phyloP scores from a whole-genome alignment of 2,888 invertebrate genomes.

The Patella depressa region DNA sequence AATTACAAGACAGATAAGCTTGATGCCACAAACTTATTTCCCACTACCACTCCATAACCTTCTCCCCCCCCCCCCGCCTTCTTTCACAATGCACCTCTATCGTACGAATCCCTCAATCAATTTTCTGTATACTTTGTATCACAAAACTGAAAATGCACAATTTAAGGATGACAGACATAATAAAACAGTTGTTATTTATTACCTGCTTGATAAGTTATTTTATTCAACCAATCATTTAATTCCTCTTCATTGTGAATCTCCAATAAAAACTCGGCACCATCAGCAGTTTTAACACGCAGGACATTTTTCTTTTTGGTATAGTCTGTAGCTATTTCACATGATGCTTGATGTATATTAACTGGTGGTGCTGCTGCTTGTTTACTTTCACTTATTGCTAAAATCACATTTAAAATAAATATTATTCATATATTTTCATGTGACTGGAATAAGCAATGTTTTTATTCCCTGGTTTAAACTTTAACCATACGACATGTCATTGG shows the following conservation, averaged over 20 bases:
- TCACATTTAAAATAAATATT: background rate
- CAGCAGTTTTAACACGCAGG: constrained; percentile 82
- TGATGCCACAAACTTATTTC: too few relatives aligned
- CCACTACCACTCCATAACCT: too few relatives aligned
- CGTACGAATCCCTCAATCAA: too few relatives aligned
- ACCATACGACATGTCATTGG: too few relatives aligned
- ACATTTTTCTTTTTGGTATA: constrained; percentile 92
- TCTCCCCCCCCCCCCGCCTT: too few relatives aligned
- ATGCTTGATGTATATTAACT: constrained; percentile 82
- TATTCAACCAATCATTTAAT: constrained; percentile 91
- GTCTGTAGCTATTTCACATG: constrained; percentile 89
- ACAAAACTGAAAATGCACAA: background rate
- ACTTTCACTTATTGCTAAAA: constrained; percentile 84
- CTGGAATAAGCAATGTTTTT: too few relatives aligned
- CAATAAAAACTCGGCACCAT: constrained; percentile 94
- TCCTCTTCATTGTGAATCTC: constrained; percentile 81
- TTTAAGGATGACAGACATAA: background rate
- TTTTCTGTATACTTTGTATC: background rate
- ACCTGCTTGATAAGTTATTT: constrained; percentile 91
- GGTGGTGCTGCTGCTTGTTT: constrained; percentile 88
- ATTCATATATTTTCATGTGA: too few relatives aligned
- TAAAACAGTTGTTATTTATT: constrained; percentile 27
- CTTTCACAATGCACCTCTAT: too few relatives aligned
- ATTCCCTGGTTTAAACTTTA: too few relatives aligned
- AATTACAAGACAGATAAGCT: too few relatives aligned